phyloP scores from a whole-genome alignment of 2,113 vertebrate genomes.

The Cryptoleucopteryx plumbea region DNA sequence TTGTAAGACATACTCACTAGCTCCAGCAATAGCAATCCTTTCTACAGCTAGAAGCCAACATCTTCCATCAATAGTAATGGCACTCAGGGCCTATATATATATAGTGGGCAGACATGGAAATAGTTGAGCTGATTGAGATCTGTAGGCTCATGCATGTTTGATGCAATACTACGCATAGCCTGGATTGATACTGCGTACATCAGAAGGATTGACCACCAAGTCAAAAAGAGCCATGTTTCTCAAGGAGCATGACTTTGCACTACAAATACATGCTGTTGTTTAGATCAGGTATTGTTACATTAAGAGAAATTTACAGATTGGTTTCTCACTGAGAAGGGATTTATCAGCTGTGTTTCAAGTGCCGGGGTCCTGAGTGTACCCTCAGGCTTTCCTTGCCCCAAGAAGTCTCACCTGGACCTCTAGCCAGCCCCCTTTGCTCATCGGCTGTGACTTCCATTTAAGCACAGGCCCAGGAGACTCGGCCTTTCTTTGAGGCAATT shows the following conservation, averaged over 20 bases:
- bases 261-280: background rate
- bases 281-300: background rate
- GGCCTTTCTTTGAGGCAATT: accelerated
- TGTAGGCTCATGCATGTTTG: background rate
- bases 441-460: background rate
- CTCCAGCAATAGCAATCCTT: background rate
- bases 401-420: too few relatives aligned
- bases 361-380: background rate
- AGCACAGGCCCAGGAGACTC: accelerated
- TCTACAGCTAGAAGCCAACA: background rate
- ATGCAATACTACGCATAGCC: background rate
- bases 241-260: background rate
- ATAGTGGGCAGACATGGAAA: background rate
- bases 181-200: background rate
- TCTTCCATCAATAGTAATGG: background rate
- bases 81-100: background rate
- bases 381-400: background rate
- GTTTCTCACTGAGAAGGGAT: background rate
- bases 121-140: background rate
- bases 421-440: background rate
- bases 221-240: background rate
- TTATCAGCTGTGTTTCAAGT: background rate
- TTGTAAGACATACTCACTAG: background rate
- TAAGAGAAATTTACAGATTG: background rate
- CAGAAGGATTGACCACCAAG: background rate